Percentiles rank a stretch among this genome's conserved stretches.
Evolutionary conservation across 2,888 invertebrate genomes (phyloP).

Genomic region (Nephrotoma guestfalica): DNA sequence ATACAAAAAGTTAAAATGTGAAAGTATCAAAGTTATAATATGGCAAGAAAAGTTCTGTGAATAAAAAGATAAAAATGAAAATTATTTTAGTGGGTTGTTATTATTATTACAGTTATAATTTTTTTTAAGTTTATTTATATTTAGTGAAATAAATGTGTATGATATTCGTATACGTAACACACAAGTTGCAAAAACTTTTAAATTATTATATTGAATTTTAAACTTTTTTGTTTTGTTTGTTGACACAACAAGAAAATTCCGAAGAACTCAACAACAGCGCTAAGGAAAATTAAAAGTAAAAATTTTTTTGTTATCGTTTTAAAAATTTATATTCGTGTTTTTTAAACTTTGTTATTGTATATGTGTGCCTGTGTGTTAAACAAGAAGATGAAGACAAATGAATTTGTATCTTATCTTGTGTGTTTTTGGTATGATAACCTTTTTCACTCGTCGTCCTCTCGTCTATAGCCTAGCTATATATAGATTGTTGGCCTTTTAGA

Average conservation of each 20-base stretch:
- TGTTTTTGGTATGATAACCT: background rate
- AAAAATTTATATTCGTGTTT: background rate
- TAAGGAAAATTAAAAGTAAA: background rate
- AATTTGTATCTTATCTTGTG: background rate
- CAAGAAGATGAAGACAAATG: background rate
- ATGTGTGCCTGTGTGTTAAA: background rate
- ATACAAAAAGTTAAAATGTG: background rate
- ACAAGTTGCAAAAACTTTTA: background rate
- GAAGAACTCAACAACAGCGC: background rate
- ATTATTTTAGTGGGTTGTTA: background rate
- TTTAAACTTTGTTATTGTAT: background rate
- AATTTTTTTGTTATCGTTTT: background rate
- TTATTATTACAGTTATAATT: background rate
- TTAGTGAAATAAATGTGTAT: background rate
- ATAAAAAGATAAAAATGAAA: background rate
- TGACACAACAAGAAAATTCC: background rate
- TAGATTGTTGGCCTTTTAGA: background rate
- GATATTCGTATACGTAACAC: background rate
- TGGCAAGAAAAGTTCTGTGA: background rate
- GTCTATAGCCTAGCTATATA: background rate
- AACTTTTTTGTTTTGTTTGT: background rate
- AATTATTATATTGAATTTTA: background rate
- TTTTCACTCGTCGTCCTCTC: background rate
- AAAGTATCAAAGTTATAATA: background rate
- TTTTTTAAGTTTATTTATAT: background rate